These are phyloP conservation scores for Damaliscus lunatus DNA, from an alignment of 2,113 vertebrate species.

Conservation along the genomic window DNA sequence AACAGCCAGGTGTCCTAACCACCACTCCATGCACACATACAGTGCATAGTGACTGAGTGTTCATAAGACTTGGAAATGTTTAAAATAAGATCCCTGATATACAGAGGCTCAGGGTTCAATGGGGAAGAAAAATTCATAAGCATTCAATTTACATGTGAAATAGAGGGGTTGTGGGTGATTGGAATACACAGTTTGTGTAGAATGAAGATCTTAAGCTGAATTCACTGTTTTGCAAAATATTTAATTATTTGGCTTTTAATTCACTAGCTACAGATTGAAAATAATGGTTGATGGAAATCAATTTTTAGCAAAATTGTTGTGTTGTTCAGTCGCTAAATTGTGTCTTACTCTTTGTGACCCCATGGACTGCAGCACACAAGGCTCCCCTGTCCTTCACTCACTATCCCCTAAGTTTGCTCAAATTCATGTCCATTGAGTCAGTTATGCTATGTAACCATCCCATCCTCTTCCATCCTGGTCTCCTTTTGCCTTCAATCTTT, in stretches of 20 bases:
- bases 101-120: neutral
- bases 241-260: neutral
- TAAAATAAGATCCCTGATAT: neutral
- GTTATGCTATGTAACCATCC: neutral
- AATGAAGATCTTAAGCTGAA: neutral
- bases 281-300: neutral
- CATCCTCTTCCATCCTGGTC: neutral
- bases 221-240: constrained; percentile 12
- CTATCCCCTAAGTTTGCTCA: neutral
- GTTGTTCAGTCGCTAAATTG: neutral
- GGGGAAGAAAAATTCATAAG: neutral
- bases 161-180: neutral
- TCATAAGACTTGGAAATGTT: neutral
- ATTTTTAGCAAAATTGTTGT: neutral
- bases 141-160: neutral
- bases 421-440: neutral
- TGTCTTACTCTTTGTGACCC: neutral
- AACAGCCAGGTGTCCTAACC: neutral
- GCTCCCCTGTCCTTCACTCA: neutral
- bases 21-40: neutral
- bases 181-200: neutral
- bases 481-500: neutral
- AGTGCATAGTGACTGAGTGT: neutral
- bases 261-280: neutral
- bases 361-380: neutral